These are phyloP conservation scores for Psilopsiagon aymara DNA, from an alignment of 2,113 vertebrate genomes.

Conservation along the genomic window DNA sequence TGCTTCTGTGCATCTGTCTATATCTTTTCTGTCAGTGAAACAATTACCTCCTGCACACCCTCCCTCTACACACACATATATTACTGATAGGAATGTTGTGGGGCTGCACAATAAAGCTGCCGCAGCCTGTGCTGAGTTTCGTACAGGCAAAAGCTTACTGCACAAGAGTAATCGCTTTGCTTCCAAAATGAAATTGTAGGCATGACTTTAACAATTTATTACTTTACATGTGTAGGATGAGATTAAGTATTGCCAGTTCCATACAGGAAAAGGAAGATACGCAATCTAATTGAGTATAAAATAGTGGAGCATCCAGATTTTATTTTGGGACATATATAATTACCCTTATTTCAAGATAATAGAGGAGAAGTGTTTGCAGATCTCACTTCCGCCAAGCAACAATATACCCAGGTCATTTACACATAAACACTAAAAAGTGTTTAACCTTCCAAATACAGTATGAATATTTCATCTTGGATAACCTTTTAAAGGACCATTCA, in stretches of 20 bases:
- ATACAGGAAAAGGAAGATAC: neutral
- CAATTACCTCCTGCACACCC: conserved; percentile 26
- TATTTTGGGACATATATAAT: neutral
- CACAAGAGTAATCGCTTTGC: neutral
- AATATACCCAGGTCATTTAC: neutral
- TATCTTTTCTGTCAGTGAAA: conserved; percentile 65
- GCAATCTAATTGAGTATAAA: neutral
- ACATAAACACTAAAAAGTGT: neutral
- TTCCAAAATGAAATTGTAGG: neutral
- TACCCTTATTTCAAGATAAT: neutral
- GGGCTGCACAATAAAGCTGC: conserved; percentile 28
- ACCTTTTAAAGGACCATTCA: neutral
- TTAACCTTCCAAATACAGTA: neutral
- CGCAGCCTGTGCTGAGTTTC: neutral
- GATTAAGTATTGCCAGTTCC: neutral
- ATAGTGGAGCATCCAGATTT: neutral
- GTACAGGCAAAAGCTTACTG: neutral
- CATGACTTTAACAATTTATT: neutral
- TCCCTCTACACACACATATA: neutral
- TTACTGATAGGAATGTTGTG: conserved; percentile 44
- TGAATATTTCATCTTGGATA: neutral
- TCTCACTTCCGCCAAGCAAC: neutral
- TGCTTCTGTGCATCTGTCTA: conserved; percentile 64
- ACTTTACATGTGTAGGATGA: neutral
- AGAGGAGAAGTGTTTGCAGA: neutral